A percentile compares a stretch with the other conserved stretches of the same genome.
Conservation (phyloP, 2,113 vertebrate genomes). For the Cryptomyrus ogoouensis region DNA sequence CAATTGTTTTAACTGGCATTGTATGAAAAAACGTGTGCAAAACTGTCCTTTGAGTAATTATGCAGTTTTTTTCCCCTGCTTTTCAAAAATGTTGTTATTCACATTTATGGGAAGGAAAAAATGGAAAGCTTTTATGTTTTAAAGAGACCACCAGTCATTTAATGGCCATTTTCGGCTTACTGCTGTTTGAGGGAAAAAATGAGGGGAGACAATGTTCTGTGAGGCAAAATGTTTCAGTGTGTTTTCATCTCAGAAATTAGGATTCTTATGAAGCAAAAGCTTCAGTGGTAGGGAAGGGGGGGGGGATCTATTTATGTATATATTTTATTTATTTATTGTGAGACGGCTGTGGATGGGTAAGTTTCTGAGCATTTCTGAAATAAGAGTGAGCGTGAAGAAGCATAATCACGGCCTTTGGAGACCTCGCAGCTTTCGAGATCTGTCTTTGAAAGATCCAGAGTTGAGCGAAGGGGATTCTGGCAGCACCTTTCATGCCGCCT, state of each 20-base stretch:
- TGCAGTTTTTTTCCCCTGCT: background rate
- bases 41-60: background rate
- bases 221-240: background rate
- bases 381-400: background rate
- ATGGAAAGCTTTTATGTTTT: background rate
- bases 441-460: background rate
- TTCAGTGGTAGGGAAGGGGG: background rate
- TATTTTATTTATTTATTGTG: slow-evolving; percentile 10
- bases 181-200: background rate
- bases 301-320: background rate
- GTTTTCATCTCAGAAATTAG: background rate
- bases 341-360: background rate
- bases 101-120: background rate
- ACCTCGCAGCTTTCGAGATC: background rate
- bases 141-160: background rate
- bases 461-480: background rate
- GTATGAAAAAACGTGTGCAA: background rate
- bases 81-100: background rate
- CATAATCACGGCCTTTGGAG: background rate
- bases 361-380: background rate
- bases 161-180: background rate
- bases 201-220: background rate
- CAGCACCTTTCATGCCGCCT: background rate
- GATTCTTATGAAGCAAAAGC: background rate
- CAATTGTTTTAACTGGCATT: background rate